These are phyloP conservation scores for Clistopyga incitator DNA, from an alignment of 2,888 invertebrate genomes.

Conservation along the genomic window DNA sequence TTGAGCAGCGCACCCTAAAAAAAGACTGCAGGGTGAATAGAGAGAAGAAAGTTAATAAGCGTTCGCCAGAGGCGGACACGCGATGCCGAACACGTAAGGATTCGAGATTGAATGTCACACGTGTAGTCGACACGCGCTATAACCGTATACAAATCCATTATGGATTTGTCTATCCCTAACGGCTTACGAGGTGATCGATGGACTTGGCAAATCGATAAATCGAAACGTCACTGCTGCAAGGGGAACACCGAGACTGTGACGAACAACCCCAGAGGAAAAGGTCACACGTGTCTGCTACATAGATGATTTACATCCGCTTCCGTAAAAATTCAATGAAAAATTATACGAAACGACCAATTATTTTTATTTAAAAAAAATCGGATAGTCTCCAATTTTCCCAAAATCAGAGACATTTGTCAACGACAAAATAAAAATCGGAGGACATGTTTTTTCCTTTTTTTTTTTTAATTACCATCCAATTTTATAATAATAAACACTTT, in stretches of 20 bases:
- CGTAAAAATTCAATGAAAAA: constrained; percentile 39
- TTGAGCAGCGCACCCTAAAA: neutral
- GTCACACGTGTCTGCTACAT: constrained; percentile 34
- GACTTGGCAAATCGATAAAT: constrained; percentile 63
- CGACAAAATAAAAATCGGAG: no score
- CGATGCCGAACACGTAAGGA: constrained; percentile 55
- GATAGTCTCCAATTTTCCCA: neutral
- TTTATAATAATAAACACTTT: no score
- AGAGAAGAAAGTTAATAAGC: constrained; percentile 57
- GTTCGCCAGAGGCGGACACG: constrained; percentile 30
- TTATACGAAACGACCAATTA: constrained; percentile 31
- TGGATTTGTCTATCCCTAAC: constrained; percentile 54
- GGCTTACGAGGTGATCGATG: constrained; percentile 58
- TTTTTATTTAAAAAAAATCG: neutral
- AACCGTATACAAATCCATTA: constrained; percentile 53
- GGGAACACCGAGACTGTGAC: neutral
- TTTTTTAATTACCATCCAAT: no score
- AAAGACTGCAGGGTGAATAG: neutral
- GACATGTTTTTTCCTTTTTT: no score
- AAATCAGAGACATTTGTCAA: neutral
- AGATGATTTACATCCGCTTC: constrained; percentile 28
- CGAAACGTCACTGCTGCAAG: constrained; percentile 31
- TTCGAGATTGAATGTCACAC: constrained; percentile 59
- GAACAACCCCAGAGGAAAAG: constrained; percentile 10
- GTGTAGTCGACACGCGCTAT: constrained; percentile 30